Evolutionary conservation across 2,888 invertebrate species (phyloP).

Genomic region (Eustalomyia histrio): DNA sequence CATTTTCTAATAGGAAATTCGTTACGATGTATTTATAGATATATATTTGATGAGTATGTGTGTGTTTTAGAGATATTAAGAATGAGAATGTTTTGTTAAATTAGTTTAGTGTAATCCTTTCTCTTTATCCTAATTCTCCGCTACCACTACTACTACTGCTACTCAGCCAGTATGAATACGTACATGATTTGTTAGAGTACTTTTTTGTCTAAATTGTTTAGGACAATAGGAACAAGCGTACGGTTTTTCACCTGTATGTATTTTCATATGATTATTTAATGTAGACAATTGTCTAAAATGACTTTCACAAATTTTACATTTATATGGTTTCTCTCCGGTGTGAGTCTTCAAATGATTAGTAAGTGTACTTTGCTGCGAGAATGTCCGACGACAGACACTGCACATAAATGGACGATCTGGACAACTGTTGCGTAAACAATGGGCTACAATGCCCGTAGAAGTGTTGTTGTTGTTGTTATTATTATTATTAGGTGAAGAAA

Average conservation of each 20-base stretch:
- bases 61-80: neutral
- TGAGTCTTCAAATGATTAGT: constrained; percentile 77
- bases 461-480: constrained; percentile 67
- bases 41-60: constrained; percentile 1
- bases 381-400: constrained; percentile 74
- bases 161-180: constrained; percentile 75
- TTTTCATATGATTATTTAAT: constrained; percentile 77
- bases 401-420: constrained; percentile 76
- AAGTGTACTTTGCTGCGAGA: constrained; percentile 76
- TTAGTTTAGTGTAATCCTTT: constrained; percentile 52
- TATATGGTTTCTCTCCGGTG: constrained; percentile 76
- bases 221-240: constrained; percentile 78
- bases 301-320: constrained; percentile 76
- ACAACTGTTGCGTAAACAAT: constrained; percentile 64
- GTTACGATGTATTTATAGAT: neutral
- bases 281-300: constrained; percentile 76
- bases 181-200: constrained; percentile 75
- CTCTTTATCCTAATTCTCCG: constrained; percentile 40
- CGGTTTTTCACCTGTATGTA: constrained; percentile 76
- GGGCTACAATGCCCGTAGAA: constrained; percentile 67
- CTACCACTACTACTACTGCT: neutral
- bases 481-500: too few species aligned
- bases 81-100: constrained; percentile 34
- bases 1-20: neutral
- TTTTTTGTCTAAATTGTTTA: constrained; percentile 77